phyloP scores from a whole-genome alignment of 1,140 invertebrate species.

The Penaeus indicus region DNA sequence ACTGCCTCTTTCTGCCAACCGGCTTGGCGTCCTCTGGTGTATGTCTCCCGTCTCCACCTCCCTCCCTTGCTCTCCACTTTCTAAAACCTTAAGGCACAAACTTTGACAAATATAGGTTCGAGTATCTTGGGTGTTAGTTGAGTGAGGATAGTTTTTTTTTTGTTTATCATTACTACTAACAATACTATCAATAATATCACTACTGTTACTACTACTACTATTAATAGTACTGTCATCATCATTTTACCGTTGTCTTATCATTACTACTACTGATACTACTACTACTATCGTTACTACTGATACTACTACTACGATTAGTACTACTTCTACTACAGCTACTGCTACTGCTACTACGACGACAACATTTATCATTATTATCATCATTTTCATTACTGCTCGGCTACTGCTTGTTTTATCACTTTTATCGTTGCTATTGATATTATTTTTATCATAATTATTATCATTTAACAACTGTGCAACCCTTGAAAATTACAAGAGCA shows the following conservation, averaged over 20 bases:
- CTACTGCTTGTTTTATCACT: neutral
- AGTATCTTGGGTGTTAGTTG: too few species aligned
- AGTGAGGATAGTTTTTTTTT: too few species aligned
- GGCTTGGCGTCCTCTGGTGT: too few species aligned
- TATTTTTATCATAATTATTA: neutral
- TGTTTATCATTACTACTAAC: neutral
- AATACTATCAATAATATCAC: neutral
- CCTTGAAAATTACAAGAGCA: too few species aligned
- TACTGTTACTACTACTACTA: neutral
- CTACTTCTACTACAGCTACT: neutral
- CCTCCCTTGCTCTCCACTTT: too few species aligned
- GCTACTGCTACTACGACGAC: neutral
- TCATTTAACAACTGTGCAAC: neutral
- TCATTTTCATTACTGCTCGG: neutral
- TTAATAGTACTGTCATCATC: neutral
- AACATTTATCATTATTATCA: neutral
- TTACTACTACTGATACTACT: neutral
- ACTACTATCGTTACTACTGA: neutral
- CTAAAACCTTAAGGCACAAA: too few species aligned
- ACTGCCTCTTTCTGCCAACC: too few species aligned
- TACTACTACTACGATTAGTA: neutral
- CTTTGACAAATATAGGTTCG: too few species aligned
- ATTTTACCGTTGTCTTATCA: neutral
- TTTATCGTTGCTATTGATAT: neutral
- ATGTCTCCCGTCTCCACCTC: too few species aligned